Conservation (phyloP, 2,888 invertebrate genomes). For the Anticlea derivata region DNA sequence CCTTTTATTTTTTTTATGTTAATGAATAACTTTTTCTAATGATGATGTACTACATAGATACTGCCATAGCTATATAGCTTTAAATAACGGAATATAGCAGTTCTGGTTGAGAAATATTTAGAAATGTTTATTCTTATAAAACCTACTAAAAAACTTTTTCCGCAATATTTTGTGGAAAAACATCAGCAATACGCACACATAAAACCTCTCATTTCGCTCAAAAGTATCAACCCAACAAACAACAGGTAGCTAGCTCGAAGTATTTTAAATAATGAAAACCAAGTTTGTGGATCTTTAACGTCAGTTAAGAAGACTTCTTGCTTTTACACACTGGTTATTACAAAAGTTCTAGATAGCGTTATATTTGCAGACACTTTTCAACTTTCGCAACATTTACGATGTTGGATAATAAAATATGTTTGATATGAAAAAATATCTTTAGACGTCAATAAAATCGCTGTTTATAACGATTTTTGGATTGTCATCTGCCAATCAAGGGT, state of each 20-base stretch:
- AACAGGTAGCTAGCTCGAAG: slow-evolving; percentile 30
- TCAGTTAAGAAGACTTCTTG: slow-evolving; percentile 37
- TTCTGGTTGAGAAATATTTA: no score
- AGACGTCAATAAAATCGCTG: slow-evolving; percentile 45
- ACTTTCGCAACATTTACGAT: slow-evolving; percentile 30
- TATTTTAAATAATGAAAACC: slow-evolving; percentile 38
- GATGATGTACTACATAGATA: no score
- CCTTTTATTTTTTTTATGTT: no score
- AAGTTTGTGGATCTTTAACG: slow-evolving; percentile 37
- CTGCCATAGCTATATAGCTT: no score
- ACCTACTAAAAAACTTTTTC: slow-evolving; percentile 19
- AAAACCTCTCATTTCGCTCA: slow-evolving; percentile 27
- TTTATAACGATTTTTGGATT: slow-evolving; percentile 53
- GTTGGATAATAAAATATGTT: slow-evolving; percentile 30
- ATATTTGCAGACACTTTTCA: slow-evolving; percentile 30
- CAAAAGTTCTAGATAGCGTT: slow-evolving; percentile 35
- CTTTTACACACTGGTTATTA: slow-evolving; percentile 38
- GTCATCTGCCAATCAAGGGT: slow-evolving; percentile 60
- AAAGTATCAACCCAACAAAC: slow-evolving; percentile 25
- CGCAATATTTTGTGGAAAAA: slow-evolving; percentile 15
- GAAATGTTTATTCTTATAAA: background rate
- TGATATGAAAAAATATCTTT: slow-evolving; percentile 37
- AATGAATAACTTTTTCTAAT: no score
- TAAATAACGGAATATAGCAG: no score
- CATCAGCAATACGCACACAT: slow-evolving; percentile 18